phyloP scores from a whole-genome alignment of 2,113 vertebrate genomes.

The Percopsis transmontana region DNA sequence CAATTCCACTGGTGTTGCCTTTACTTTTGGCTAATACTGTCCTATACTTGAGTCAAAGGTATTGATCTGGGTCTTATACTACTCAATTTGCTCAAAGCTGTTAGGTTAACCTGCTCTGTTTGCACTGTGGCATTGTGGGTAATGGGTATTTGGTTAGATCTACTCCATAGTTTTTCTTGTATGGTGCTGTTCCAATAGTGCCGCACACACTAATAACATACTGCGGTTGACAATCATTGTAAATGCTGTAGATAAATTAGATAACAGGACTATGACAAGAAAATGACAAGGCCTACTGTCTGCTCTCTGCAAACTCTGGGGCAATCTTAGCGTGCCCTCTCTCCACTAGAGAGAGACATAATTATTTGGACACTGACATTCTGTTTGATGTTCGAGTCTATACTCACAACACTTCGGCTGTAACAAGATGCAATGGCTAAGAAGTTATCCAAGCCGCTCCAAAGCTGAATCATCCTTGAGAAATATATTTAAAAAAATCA shows the following conservation, averaged over 20 bases:
- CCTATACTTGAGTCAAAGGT: slow-evolving; percentile 36
- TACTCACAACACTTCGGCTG: slow-evolving; percentile 12
- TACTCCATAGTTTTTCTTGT: slow-evolving; percentile 24
- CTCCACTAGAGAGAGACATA: not conserved
- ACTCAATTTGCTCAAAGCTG: slow-evolving; percentile 22
- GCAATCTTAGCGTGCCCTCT: not conserved
- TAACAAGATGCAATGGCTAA: slow-evolving; percentile 19
- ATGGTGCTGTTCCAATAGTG: slow-evolving; percentile 11
- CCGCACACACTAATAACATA: slow-evolving; percentile 6
- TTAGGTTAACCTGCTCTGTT: slow-evolving; percentile 34
- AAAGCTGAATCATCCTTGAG: slow-evolving; percentile 17
- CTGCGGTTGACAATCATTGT: slow-evolving; percentile 24
- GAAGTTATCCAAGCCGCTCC: slow-evolving; percentile 16
- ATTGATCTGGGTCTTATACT: slow-evolving; percentile 32
- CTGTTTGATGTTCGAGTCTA: slow-evolving; percentile 11
- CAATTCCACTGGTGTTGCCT: slow-evolving; percentile 45
- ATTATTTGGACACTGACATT: slow-evolving; percentile 18
- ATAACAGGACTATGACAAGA: not conserved
- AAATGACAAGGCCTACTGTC: not conserved
- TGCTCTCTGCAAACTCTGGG: not conserved
- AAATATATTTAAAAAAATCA: slow-evolving; percentile 21
- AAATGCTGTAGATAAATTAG: not conserved
- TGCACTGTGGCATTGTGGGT: slow-evolving; percentile 13
- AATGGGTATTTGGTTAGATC: slow-evolving; percentile 26
- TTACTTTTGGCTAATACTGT: slow-evolving; percentile 44